Base-by-base conservation (phyloP, 2,888 invertebrate species). In the Nemotelus nigrinus region DNA sequence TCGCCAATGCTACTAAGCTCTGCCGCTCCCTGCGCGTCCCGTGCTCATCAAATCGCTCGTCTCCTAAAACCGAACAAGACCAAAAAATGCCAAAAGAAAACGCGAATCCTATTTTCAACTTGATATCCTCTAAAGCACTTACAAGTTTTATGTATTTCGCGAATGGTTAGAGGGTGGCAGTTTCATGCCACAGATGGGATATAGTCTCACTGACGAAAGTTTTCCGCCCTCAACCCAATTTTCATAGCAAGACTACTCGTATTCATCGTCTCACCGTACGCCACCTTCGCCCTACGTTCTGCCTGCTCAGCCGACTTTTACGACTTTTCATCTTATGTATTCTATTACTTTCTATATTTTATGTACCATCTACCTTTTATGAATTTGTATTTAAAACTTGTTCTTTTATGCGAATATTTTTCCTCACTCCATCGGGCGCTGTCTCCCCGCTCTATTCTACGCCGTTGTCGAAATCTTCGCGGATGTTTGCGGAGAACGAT, bases 331-430 rank as follows among this genome's bases (percentile, higher is more conserved):
- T 77, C 77, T 77, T 77, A 77, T 70, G 77, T 77, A 77, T 77
- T 80, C 80, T 80, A 80, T 80, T 80, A 78, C 80, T 80, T 80
- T 80, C 80, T 80, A 80, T 80, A 80, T 80, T 80, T 80, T 80
- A 80, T 80, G 78, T 80, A 76, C 78, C 78, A 77, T 72, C 78
- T 80, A 80, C 78, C 80, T 80, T 80, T 80, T 80, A 80, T 80
- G 80, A 80, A 80, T 80, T 79, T 80, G 80, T 80, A 78, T 80
- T 80, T 78, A 80, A 80, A 80, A 80, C 78, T 80, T 80, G 80
- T 80, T 78, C 78, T 78, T 80, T 80, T 80, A 80, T 80, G 78
- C 75, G 78, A 80, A 78, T 78, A 78, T 78, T 78, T 79, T 77
- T 55, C 50, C 65, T 60, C 55, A 77, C 70, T 60, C 77, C 53